Percentiles rank a stretch among this genome's conserved stretches.
Evolutionary conservation across 2,113 vertebrate species (phyloP).

Genomic region (Columba janthina): DNA sequence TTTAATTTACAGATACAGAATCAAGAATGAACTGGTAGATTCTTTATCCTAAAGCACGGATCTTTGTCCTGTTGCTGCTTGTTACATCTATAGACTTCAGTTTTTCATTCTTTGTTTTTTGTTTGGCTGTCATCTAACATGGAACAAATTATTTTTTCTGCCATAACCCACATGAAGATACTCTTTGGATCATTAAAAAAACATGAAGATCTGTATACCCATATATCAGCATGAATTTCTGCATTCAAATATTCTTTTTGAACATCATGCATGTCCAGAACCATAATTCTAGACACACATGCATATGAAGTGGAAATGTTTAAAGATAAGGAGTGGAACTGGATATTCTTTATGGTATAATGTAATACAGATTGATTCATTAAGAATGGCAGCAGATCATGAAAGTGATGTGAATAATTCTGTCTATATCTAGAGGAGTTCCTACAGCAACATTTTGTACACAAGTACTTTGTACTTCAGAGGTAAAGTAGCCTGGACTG

Average conservation of each 20-base stretch:
- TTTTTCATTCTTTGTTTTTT: not conserved
- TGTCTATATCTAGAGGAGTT: not conserved
- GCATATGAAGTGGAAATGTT: not conserved
- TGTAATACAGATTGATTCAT: not conserved
- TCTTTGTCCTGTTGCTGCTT: not conserved
- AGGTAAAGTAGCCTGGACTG: not conserved
- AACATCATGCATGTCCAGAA: not conserved
- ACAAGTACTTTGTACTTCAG: not conserved
- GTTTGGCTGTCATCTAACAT: not conserved
- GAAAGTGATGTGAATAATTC: not conserved
- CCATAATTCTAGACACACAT: not conserved
- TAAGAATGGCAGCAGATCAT: not conserved
- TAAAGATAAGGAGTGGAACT: not conserved
- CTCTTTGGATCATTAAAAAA: not conserved
- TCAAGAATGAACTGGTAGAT: not conserved
- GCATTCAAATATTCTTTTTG: not conserved
- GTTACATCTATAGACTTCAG: not conserved
- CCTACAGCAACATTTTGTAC: not conserved
- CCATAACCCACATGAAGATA: not conserved
- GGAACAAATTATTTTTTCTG: not conserved
- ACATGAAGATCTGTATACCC: not conserved
- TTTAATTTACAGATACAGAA: not conserved
- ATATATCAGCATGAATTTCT: not conserved
- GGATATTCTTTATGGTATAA: not conserved
- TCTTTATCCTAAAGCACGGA: not conserved